phyloP scores from a whole-genome alignment of 2,888 invertebrate species.

The Thymelicus acteon region DNA sequence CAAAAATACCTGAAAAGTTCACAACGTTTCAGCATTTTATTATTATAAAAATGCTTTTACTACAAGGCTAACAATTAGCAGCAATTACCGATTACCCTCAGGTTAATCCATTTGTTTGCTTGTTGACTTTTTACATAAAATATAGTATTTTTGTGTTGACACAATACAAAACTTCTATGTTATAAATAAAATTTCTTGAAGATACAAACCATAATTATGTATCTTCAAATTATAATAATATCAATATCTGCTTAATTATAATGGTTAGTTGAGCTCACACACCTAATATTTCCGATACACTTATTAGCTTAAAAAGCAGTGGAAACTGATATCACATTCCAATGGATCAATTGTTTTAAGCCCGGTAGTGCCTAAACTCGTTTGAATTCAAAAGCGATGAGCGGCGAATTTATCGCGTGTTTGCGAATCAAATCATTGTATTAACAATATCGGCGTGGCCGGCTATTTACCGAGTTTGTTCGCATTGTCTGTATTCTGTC shows the following conservation, averaged over 20 bases:
- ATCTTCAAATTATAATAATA: not conserved
- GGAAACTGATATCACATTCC: slow-evolving; percentile 5
- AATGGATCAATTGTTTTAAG: slow-evolving; percentile 46
- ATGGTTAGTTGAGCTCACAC: not conserved
- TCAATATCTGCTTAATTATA: not conserved
- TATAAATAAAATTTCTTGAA: no score
- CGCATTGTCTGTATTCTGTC: slow-evolving; percentile 47
- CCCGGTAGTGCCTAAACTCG: slow-evolving; percentile 45
- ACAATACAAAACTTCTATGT: no score
- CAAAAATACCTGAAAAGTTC: no score
- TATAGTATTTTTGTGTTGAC: no score
- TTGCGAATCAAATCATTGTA: slow-evolving; percentile 81
- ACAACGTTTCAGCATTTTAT: no score
- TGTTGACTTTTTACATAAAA: no score
- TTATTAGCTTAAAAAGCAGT: not conserved
- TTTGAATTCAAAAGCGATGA: slow-evolving; percentile 74
- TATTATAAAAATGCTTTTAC: no score
- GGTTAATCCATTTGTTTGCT: no score
- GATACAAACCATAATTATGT: no score
- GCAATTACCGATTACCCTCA: no score
- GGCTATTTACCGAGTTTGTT: slow-evolving; percentile 70
- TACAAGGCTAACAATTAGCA: no score
- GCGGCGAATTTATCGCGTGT: slow-evolving; percentile 78
- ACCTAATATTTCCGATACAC: not conserved
- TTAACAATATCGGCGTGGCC: slow-evolving; percentile 69